Evolutionary conservation across 1,140 invertebrate species (phyloP), one percentile per base, ranked within the genome.

Genomic region (Plodia interpunctella): DNA sequence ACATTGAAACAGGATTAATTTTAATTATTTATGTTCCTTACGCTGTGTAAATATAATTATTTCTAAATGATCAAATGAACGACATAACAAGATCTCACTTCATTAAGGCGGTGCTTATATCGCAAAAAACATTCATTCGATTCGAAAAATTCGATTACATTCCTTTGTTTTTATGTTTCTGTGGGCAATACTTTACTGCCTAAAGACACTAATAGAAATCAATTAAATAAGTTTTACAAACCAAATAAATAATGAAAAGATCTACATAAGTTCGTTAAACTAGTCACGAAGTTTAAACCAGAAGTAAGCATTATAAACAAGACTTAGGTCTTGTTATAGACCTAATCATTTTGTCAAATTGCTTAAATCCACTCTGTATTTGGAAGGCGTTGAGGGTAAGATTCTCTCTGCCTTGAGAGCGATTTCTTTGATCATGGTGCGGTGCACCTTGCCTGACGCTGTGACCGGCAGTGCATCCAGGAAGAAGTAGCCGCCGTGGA

Each of bases 371-470:
- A 15, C 38, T 15, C 15, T 2, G n/a, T 44, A 44, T 15, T 44
- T 44, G 0, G 25, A 57, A 3, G 49, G 11, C 28, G 6, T 19
- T 2, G 21, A 25, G 11, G 62, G 57, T 18, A 64, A 4, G 32
- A 62, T 64, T 19, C 54, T 49, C 35, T 44, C 18, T 5, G 65
- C 57, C 0, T 28, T 58, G 10, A 55, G 19, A 6, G 68, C 62
- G 38, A 67, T 57, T 18, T 70, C 62, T 49, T 55, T 64, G n/a
- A 67, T 57, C 49, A 65, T 70, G 11, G 51, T 28, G 28, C 68
- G 25, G 38, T 70, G 59, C 0, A 70, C n/a, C 55, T 70, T 70
- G 5, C 62, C 65, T 4, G 68, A 65, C 10, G 60, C 49, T 15
- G 68, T 70, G 4, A 56, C 19, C 3, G 68, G 68, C 10, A 70